Conservation (phyloP, 2,888 invertebrate species). For the Sussaba pulchella region DNA sequence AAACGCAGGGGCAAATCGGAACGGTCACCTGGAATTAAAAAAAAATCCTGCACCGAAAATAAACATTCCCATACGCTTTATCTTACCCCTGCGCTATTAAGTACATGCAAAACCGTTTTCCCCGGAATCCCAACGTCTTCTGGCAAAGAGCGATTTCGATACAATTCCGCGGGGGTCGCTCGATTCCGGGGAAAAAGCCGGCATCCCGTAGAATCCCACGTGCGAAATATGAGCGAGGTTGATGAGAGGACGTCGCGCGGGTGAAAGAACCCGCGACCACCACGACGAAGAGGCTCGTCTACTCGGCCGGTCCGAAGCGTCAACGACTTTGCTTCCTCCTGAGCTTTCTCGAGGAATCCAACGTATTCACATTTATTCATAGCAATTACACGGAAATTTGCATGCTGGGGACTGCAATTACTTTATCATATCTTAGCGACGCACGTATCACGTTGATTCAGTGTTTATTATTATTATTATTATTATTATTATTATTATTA, state of each 20-base stretch:
- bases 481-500: not conserved
- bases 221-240: slow-evolving; percentile 12
- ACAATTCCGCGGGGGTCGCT: not conserved
- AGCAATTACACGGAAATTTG: slow-evolving; percentile 61
- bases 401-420: slow-evolving; percentile 48
- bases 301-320: slow-evolving; percentile 19
- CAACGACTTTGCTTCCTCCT: slow-evolving; percentile 44
- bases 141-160: no score
- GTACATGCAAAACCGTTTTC: no score
- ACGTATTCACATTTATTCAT: slow-evolving; percentile 43
- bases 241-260: not conserved
- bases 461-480: not conserved
- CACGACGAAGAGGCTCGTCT: slow-evolving; percentile 54
- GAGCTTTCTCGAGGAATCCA: slow-evolving; percentile 47
- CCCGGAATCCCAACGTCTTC: no score
- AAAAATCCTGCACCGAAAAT: no score
- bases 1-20: no score
- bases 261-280: slow-evolving; percentile 46
- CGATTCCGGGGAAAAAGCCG: not conserved
- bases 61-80: no score
- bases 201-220: not conserved
- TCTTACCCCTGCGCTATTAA: no score
- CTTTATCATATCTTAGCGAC: slow-evolving; percentile 41
- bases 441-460: slow-evolving; percentile 1
- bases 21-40: no score